Base-by-base conservation (phyloP, 2,797 vertebrate species). In the Triplophysa bombifrons region DNA sequence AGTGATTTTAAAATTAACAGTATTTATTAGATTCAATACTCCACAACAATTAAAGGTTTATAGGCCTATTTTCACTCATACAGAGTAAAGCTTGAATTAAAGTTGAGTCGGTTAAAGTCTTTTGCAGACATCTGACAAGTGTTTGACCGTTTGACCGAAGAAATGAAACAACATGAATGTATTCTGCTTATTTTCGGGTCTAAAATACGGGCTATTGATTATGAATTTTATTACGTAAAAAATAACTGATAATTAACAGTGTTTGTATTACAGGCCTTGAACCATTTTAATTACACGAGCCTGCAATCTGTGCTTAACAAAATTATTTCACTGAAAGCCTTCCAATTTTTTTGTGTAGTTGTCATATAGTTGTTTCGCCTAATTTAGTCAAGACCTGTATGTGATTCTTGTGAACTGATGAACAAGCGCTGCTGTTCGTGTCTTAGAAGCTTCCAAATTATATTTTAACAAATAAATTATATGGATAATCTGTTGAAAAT, bases 51-150 rank as follows among this genome's bases (percentile, higher is more conserved):
- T 17, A 61, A 61, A 34, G 1, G 17, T 30, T 22, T 14, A 14
- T 60, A 7, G 6, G 6, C 34, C 34, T 38, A 27, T 60, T 60
- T 14, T 7, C 5, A 27, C 12, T 61, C 25, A 14, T 27, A 27
- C 13, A 60, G 4, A 34, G 14, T 34, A 14, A 63, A 34, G 16
- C 30, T 17, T 17, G 7, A 63, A 6, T 19, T 38, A 63, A 63
- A 63, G 0, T 16, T 10, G 8, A 63, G 60, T 17, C 60, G 19
- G 3, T 14, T 61, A 14, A 63, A 63, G 22, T 34, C 27, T 20
- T 25, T 10, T 61, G 58, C 7, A 34, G 82, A 72, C 61, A 71
- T 82, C 83, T 83, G 82, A 76, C 82, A 85, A 77, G 83, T 84
- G 80, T 76, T 78, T 81, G 63, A 83, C 51, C 74, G 77, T n/a